Percentiles rank a stretch among this genome's conserved stretches.
Conservation (phyloP, 2,888 invertebrate species). For the Zelleria hepariella region DNA sequence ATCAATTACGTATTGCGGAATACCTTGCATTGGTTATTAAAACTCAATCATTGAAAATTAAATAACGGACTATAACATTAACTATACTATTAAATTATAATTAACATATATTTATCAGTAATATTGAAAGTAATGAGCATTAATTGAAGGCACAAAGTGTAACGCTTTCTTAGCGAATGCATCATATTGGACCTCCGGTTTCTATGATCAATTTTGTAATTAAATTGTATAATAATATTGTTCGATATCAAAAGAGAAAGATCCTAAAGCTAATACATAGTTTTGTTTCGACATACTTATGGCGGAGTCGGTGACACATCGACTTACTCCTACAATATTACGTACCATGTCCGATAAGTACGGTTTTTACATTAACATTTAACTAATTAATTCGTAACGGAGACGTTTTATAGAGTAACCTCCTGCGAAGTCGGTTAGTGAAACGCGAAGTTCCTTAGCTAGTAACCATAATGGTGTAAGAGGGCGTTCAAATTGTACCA, state of each 20-base stretch:
- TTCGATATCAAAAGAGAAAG: constrained; percentile 3
- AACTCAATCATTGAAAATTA: constrained; percentile 11
- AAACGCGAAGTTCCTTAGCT: constrained; percentile 38
- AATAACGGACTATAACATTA: constrained; percentile 22
- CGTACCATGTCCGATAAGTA: constrained; percentile 5
- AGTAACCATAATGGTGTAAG: background rate
- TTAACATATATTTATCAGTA: constrained; percentile 30
- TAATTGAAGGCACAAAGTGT: constrained; percentile 40
- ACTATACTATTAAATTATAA: constrained; percentile 14
- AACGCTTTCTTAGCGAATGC: constrained; percentile 16
- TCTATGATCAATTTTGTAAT: constrained; percentile 1
- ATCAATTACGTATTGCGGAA: constrained; percentile 10
- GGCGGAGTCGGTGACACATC: constrained; percentile 54
- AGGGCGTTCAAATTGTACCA: background rate
- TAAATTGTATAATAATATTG: background rate
- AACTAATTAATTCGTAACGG: constrained; percentile 46
- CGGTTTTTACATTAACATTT: constrained; percentile 17
- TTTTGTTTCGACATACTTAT: constrained; percentile 48
- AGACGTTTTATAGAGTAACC: constrained; percentile 22
- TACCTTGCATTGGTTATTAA: constrained; percentile 15
- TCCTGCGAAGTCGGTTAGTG: constrained; percentile 22
- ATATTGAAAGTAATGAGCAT: constrained; percentile 35
- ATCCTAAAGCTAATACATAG: background rate
- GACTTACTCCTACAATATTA: constrained; percentile 32
- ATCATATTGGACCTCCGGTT: constrained; percentile 28